Percentiles rank a stretch among this genome's conserved stretches.
Evolutionary conservation across 2,113 vertebrate species (phyloP).

Genomic region (Calidris pugnax): DNA sequence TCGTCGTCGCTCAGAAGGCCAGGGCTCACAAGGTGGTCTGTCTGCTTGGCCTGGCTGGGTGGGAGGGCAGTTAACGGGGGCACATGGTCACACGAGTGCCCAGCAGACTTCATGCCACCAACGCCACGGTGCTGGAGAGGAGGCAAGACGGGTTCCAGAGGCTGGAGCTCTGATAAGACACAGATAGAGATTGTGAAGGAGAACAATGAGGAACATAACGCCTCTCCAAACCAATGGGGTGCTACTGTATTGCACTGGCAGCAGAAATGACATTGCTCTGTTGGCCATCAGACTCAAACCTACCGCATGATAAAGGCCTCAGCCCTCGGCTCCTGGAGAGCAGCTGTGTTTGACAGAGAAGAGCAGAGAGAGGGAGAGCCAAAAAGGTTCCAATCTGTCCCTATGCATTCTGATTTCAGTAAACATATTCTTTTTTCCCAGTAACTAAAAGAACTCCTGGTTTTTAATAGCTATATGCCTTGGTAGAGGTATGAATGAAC

Average conservation of each 20-base stretch:
- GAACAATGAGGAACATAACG: not conserved
- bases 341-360: not conserved
- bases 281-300: not conserved
- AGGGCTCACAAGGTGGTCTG: not conserved
- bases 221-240: not conserved
- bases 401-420: not conserved
- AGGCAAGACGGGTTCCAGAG: not conserved
- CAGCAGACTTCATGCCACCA: not conserved
- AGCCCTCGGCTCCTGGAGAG: not conserved
- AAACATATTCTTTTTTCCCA: not conserved
- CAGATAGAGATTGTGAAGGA: not conserved
- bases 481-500: not conserved
- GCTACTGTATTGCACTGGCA: not conserved
- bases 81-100: not conserved
- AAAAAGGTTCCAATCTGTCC: not conserved
- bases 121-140: not conserved
- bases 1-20: rapidly evolving
- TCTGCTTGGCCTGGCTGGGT: not conserved
- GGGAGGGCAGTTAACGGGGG: not conserved
- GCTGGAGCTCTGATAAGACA: not conserved
- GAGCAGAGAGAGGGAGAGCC: not conserved
- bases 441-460: not conserved
- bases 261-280: not conserved
- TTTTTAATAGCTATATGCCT: not conserved
- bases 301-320: not conserved